Conservation (phyloP, 2,113 vertebrate species). For the Phodopus roborovskii region DNA sequence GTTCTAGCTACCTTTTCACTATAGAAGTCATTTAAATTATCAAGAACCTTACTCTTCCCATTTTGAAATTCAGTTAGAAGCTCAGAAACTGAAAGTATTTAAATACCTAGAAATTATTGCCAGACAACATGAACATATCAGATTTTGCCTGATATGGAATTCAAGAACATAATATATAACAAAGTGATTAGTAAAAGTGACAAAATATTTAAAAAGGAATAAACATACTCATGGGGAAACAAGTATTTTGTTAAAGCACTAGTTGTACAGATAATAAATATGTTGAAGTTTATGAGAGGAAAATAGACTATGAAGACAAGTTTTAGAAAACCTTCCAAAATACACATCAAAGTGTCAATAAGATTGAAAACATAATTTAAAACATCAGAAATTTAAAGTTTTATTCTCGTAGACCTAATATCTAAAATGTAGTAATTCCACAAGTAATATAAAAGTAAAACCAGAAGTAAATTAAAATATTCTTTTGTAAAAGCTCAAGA, state of each 20-base stretch:
- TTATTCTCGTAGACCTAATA: not conserved
- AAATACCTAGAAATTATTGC: not conserved
- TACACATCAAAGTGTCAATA: not conserved
- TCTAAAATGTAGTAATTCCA: slow-evolving; percentile 1
- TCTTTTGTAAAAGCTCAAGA: not conserved
- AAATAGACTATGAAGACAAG: not conserved
- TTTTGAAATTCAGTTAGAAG: not conserved
- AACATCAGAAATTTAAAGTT: not conserved
- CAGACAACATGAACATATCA: not conserved
- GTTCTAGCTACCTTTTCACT: not conserved
- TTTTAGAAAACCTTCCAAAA: not conserved
- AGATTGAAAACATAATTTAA: not conserved
- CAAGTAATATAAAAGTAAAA: not conserved
- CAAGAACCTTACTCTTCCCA: not conserved
- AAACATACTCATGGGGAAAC: not conserved
- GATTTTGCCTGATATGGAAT: not conserved
- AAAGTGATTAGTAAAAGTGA: not conserved
- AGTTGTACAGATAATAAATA: not conserved
- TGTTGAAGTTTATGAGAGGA: not conserved
- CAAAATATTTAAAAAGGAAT: not conserved
- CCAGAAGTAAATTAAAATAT: not conserved
- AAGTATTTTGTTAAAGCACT: not conserved
- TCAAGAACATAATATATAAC: not conserved
- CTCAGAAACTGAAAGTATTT: not conserved
- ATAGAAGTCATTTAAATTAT: not conserved